phyloP scores from a whole-genome alignment of 2,113 vertebrate species.

The Tragulus kanchil region DNA sequence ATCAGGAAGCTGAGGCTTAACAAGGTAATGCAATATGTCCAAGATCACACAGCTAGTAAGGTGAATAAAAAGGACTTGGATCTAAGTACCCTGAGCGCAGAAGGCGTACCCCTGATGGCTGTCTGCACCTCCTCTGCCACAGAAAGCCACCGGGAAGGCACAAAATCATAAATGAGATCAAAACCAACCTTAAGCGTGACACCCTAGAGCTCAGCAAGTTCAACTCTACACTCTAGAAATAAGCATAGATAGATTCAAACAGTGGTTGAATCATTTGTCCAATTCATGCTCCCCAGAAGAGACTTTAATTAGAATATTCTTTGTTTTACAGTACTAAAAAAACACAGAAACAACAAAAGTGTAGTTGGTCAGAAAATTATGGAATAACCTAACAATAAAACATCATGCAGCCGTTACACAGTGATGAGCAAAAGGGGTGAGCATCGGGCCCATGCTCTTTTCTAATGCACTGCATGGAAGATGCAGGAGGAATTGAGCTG shows the following conservation, averaged over 20 bases:
- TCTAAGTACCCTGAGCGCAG: not conserved
- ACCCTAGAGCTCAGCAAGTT: not conserved
- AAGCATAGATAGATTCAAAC: not conserved
- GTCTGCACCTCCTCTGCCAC: not conserved
- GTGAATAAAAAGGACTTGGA: not conserved
- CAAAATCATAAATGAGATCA: not conserved
- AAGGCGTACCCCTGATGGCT: not conserved
- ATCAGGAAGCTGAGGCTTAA: not conserved
- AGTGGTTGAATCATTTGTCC: not conserved
- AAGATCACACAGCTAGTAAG: not conserved
- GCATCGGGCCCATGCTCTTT: too few relatives aligned
- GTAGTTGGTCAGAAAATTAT: not conserved
- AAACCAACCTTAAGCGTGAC: not conserved
- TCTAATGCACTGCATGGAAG: not conserved
- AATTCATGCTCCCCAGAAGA: not conserved
- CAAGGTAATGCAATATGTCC: not conserved
- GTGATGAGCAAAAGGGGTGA: too few relatives aligned
- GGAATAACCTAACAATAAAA: constrained; percentile 36
- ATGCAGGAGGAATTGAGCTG: not conserved
- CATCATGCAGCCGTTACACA: not conserved
- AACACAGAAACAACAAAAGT: not conserved
- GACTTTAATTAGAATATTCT: not conserved
- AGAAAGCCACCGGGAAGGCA: not conserved
- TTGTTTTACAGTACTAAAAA: constrained; percentile 41
- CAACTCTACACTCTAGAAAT: not conserved